A percentile compares a stretch with the other conserved stretches of the same genome.
Evolutionary conservation across 2,888 invertebrate genomes (phyloP).

Genomic region (Odontothrips loti): DNA sequence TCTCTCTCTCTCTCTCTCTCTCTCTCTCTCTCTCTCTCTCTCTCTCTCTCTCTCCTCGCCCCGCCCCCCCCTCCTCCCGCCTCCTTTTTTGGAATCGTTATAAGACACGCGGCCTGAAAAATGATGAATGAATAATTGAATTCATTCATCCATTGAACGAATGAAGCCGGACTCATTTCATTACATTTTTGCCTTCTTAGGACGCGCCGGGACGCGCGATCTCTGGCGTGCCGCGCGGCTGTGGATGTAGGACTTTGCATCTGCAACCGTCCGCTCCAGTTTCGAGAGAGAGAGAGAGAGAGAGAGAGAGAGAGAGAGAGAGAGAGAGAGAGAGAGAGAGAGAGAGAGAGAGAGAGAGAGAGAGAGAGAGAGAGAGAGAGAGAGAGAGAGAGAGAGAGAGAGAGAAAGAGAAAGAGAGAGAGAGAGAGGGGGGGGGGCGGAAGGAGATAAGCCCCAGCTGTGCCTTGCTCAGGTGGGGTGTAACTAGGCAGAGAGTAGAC

Average conservation of each 20-base stretch:
- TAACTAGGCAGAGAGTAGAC: no score
- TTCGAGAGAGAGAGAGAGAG: not conserved
- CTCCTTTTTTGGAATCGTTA: no score
- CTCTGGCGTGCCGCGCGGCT: not conserved
- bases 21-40: not conserved
- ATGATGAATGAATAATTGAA: no score
- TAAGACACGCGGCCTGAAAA: no score
- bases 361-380: not conserved
- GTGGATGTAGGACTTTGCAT: not conserved
- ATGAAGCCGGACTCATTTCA: no score
- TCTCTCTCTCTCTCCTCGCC: not conserved
- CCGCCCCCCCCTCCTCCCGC: not conserved
- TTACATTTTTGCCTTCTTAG: not conserved
- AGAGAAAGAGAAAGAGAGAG: no score
- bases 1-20: not conserved
- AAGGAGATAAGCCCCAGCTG: not conserved
- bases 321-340: not conserved
- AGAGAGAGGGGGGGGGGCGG: not conserved
- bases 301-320: not conserved
- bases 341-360: not conserved
- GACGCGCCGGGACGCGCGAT: no score
- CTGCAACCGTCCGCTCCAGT: not conserved
- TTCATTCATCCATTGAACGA: no score
- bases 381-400: constrained; percentile 3
- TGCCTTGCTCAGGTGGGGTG: no score